A percentile compares a stretch with the other conserved stretches of the same genome.
Conservation (phyloP, 2,113 vertebrate genomes). For the Cyprinodon brontotheroides region DNA sequence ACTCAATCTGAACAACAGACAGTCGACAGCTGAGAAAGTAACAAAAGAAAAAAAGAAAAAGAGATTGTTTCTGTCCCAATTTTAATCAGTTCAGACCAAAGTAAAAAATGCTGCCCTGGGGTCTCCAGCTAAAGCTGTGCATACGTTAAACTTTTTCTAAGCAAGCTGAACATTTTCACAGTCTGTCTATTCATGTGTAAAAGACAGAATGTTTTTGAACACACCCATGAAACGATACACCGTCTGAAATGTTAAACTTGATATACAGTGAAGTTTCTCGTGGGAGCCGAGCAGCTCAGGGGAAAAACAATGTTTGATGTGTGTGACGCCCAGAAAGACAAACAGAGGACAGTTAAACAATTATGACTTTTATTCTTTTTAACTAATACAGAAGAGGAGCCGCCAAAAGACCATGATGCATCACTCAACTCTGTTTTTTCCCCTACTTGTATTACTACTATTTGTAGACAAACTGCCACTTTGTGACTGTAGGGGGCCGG, state of each 20-base stretch:
- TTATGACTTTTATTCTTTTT: neutral
- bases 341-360: slow-evolving; percentile 11
- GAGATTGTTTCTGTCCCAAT: neutral
- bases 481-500: slow-evolving; percentile 37
- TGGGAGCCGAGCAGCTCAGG: neutral
- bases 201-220: neutral
- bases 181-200: neutral
- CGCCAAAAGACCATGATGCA: slow-evolving; percentile 28
- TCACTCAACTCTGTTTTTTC: slow-evolving; percentile 2
- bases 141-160: neutral
- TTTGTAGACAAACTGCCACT: slow-evolving; percentile 40
- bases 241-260: slow-evolving; percentile 20
- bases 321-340: slow-evolving; percentile 2
- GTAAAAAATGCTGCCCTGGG: neutral
- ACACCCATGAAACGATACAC: slow-evolving; percentile 41
- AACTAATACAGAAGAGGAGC: neutral
- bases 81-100: slow-evolving; percentile 1
- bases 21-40: slow-evolving; percentile 1
- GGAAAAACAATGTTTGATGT: slow-evolving; percentile 29
- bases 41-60: neutral
- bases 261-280: neutral
- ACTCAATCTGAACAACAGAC: slow-evolving; percentile 2
- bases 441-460: slow-evolving; percentile 34
- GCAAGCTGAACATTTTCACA: neutral
- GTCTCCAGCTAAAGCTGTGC: neutral